These are phyloP conservation scores for Heliconius hermathena DNA, from an alignment of 1,140 invertebrate genomes.

Conservation along the genomic window DNA sequence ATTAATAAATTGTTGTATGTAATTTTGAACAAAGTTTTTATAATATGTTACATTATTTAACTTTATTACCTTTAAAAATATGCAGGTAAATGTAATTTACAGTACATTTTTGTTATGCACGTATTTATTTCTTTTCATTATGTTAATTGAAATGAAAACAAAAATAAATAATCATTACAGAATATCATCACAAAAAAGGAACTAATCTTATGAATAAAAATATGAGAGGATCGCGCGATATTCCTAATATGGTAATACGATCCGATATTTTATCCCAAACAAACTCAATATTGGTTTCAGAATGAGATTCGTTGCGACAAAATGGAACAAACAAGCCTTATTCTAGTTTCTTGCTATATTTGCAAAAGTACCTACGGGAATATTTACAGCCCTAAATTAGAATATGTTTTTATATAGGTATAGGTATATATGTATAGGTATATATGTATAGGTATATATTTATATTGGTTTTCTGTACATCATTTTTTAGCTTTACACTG, in stretches of 20 bases:
- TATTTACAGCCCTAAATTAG: neutral
- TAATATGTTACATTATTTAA: no score
- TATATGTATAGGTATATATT: neutral
- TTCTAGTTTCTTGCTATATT: constrained; percentile 34
- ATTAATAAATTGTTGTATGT: no score
- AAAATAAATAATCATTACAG: neutral
- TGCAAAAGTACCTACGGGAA: neutral
- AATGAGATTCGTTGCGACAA: constrained; percentile 33
- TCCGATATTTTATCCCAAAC: constrained; percentile 47
- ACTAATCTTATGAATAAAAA: constrained; percentile 26
- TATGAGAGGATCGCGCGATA: constrained; percentile 43
- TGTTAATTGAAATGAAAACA: neutral
- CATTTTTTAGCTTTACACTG: neutral
- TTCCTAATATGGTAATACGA: constrained; percentile 56
- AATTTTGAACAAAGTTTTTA: no score
- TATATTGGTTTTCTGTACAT: neutral
- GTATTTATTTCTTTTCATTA: neutral
- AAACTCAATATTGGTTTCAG: constrained; percentile 47
- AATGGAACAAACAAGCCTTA: constrained; percentile 36
- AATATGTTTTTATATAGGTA: neutral
- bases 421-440: no score
- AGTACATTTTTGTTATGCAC: neutral
- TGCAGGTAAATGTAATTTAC: no score
- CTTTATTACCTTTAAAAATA: no score
- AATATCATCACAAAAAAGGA: constrained; percentile 8